Evolutionary conservation across 2,113 vertebrate genomes (phyloP).

Genomic region (Dipodomys stephensi): DNA sequence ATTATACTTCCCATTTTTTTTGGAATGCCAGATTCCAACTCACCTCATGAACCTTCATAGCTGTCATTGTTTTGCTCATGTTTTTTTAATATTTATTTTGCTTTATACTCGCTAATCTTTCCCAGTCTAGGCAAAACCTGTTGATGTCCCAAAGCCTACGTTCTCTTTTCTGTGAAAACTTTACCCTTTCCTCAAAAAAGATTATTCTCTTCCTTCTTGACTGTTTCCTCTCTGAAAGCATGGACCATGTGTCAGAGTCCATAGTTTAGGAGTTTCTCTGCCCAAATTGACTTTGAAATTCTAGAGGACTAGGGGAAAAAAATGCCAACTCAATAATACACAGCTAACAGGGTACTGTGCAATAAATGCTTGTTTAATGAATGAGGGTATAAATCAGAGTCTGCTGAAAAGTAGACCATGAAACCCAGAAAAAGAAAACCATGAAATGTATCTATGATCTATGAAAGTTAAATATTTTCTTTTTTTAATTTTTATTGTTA

Average conservation of each 20-base stretch:
- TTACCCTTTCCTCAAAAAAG: background rate
- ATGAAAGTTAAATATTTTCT: slow-evolving; percentile 51
- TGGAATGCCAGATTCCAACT: background rate
- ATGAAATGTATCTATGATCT: slow-evolving; percentile 14
- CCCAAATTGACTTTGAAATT: background rate
- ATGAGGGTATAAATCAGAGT: background rate
- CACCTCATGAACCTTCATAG: background rate
- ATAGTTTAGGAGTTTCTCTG: background rate
- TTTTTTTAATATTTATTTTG: background rate
- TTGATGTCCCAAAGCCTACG: background rate
- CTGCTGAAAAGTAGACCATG: background rate
- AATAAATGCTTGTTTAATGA: background rate
- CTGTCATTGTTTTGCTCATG: background rate
- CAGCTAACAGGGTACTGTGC: background rate
- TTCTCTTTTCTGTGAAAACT: background rate
- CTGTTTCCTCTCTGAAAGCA: background rate
- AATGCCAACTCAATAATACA: background rate
- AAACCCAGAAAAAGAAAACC: background rate
- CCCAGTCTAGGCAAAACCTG: background rate
- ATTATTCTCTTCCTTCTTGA: background rate
- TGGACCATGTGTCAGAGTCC: background rate
- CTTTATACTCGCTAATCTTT: background rate
- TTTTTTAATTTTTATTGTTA: too few relatives aligned
- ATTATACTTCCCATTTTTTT: background rate
- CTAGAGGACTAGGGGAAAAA: background rate